Base-by-base conservation (phyloP, 2,888 invertebrate species). In the Itoplectis maculator region DNA sequence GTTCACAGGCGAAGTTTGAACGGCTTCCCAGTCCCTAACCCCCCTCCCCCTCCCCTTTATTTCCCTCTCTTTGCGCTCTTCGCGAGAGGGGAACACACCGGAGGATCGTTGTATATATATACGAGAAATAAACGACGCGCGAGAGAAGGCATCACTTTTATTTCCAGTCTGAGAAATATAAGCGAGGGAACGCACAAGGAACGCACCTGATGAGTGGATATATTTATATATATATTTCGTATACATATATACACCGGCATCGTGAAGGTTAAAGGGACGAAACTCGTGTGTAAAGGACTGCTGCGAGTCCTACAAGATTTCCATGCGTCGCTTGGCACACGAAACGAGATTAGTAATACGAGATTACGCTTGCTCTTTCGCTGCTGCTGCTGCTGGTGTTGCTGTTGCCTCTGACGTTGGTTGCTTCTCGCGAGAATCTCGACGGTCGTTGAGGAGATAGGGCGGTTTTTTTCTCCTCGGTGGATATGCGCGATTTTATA, bases 271-370 rank as follows among this genome's bases (percentile, higher is more conserved):
- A 35, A 59, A 37, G 59, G 59, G 59, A 59, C 35, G 59, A 59
- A 15, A 35, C 29, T n/a, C 13, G 59, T 35, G n/a, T 59, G 35
- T 23, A 29, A n/a, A n/a, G 59, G 35, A 35, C n/a, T 59, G n/a
- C 61, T 11, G n/a, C 23, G 49, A 79, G 61, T 61, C 72, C n/a
- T 54, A 18, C 73, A 54, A 61, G 73, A 73, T 74, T 81, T 81
- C 54, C 81, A 77, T 78, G 68, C 73, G 77, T 59, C 73, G 66
- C 70, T 72, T 76, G 70, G 76, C 49, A 68, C 81, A 69, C 74
- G 75, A 82, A 82, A 79, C 82, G 79, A 79, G 79, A 82, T 82
- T 79, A 76, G 79, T 66, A 82, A 82, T 82, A 75, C 79, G 82
- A 79, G 82, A 79, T 79, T 82, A 75, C 75, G 40, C 61, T 56